Base-by-base conservation (phyloP, 2,888 invertebrate genomes). In the Cantharis nigra region DNA sequence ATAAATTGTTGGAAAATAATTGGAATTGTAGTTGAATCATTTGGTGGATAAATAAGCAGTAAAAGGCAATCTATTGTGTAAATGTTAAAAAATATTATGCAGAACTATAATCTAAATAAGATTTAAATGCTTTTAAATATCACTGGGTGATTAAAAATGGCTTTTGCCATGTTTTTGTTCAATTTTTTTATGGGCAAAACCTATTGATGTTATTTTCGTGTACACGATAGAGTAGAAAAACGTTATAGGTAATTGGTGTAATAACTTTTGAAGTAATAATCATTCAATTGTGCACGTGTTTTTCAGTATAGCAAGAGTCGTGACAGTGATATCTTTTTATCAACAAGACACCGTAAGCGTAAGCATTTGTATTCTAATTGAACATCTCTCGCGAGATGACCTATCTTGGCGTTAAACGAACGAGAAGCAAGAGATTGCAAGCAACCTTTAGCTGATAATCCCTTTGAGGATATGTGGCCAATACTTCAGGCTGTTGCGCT, bases 331-430 rank as follows among this genome's bases (percentile, higher is more conserved):
- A 83, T 82, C 82, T 81, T 73, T 80, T 81, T 81, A 83, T 83
- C 81, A 80, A 78, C 80, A 72, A 78, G 79, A 79, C 82, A 79
- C 79, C 74, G 80, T 80, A 80, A 80, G 80, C 80, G 82, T 23
- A 69, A 74, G 71, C 65, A 71, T 63, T 81, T 80, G 82, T 81
- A 83, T 83, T 83, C 84, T 83, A 85, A 85, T 85, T 84, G 83
- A 82, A 72, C 71, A 30, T 69, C 63, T 77, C 28, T 71, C 71
- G 70, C 67, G 16, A 49, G 49, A 63, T 72, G 65, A 16, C 62
- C 70, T 64, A 70, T 70, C 73, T 70, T 70, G 69, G 71, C 69
- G 65, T 67, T 67, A 67, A 67, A 67, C 65, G 65, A 67, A 67
- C 65, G 65, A 67, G 65, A 67, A 67, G 65, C 65, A 67, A 67